Evolutionary conservation across 1,140 invertebrate genomes (phyloP).

Genomic region (Cherax quadricarinatus): DNA sequence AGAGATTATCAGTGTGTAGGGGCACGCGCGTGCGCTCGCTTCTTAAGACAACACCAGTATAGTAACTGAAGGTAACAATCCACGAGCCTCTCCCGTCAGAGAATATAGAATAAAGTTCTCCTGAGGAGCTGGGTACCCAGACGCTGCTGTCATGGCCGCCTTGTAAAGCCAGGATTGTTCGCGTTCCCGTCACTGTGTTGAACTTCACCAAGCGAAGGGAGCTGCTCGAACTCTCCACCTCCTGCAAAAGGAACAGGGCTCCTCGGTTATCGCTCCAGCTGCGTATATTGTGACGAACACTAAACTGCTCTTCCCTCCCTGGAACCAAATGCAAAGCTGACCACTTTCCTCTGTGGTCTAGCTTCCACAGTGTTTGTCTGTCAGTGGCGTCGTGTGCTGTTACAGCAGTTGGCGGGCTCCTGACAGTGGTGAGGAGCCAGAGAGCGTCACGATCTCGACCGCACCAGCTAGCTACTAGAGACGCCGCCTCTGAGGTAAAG

Average conservation of each 20-base stretch:
- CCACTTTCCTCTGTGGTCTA: slow-evolving; percentile 22
- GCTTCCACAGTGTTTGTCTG: slow-evolving; percentile 33
- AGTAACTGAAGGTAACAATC: slow-evolving; percentile 17
- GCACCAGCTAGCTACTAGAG: slow-evolving; percentile 30
- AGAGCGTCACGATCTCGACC: slow-evolving; percentile 14
- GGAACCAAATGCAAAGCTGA: slow-evolving; percentile 1
- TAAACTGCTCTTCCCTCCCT: neutral
- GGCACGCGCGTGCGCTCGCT: neutral
- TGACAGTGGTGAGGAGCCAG: slow-evolving; percentile 20
- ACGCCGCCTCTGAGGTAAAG: neutral
- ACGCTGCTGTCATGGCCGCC: neutral
- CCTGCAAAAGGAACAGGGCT: slow-evolving; percentile 17
- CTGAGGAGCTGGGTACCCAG: slow-evolving; percentile 13
- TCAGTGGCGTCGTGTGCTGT: neutral
- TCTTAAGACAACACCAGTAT: slow-evolving; percentile 24
- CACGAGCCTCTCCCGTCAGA: neutral
- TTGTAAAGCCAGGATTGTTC: neutral
- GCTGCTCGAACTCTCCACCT: neutral
- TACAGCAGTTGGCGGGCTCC: neutral
- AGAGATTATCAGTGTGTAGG: slow-evolving; percentile 3
- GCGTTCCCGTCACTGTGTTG: neutral
- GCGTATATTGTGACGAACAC: neutral
- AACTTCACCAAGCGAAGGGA: slow-evolving; percentile 22
- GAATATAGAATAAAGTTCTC: slow-evolving; percentile 20
- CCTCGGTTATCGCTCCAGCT: slow-evolving; percentile 27